phyloP scores from a whole-genome alignment of 2,113 vertebrate genomes.

The Trochalopteron elliotii region DNA sequence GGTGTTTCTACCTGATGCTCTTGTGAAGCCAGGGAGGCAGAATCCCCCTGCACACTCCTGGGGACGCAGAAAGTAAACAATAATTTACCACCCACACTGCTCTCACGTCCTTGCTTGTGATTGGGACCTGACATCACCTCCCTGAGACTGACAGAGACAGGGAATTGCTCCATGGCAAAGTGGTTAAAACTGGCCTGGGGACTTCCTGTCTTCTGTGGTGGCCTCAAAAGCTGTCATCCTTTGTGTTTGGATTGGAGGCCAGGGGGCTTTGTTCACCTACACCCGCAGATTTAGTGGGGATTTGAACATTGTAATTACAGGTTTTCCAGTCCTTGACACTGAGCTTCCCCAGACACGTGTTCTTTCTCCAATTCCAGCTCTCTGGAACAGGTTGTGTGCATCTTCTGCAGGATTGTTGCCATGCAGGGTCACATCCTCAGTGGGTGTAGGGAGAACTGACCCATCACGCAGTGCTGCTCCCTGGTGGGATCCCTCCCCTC shows the following conservation, averaged over 20 bases:
- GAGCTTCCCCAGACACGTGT: not conserved
- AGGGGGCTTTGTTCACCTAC: not conserved
- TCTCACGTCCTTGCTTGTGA: not conserved
- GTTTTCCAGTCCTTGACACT: not conserved
- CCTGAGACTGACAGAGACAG: not conserved
- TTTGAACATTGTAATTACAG: not conserved
- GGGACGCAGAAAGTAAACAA: not conserved
- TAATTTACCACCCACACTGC: constrained; percentile 4
- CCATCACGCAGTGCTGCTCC: not conserved
- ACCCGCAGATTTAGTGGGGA: not conserved
- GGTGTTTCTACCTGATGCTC: not conserved
- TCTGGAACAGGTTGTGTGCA: not conserved
- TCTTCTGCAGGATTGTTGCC: not conserved
- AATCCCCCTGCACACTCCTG: not conserved
- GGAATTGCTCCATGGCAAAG: not conserved
- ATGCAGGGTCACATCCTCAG: not conserved
- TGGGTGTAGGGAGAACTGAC: fast-evolving
- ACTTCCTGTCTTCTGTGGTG: not conserved
- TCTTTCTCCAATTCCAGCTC: not conserved
- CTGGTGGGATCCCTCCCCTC: not conserved
- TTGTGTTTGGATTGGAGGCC: not conserved
- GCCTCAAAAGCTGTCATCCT: not conserved
- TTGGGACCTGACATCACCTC: not conserved
- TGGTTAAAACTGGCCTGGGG: not conserved
- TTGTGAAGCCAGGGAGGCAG: not conserved